Evolutionary conservation across 2,888 invertebrate species (phyloP).

Genomic region (Scaptomyza tumidula): DNA sequence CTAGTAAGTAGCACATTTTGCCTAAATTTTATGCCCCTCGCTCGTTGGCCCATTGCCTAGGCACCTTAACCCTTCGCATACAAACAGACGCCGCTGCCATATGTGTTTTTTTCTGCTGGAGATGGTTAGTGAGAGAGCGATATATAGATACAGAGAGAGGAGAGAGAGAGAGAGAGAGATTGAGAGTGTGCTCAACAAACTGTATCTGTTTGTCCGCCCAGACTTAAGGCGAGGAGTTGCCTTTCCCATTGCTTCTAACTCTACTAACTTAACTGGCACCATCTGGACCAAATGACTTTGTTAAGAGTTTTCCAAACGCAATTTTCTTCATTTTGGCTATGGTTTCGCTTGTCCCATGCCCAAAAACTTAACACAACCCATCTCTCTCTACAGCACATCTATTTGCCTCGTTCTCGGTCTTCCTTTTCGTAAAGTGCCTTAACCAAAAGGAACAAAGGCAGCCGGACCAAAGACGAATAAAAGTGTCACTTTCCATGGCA

Average conservation of each 20-base stretch:
- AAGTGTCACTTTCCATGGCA: conserved; percentile 82
- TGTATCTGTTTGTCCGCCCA: conserved; percentile 37
- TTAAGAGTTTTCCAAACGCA: conserved; percentile 80
- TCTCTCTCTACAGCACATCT: background rate
- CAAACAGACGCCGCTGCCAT: conserved; percentile 58
- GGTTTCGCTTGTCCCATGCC: conserved; percentile 16
- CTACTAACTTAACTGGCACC: conserved; percentile 72
- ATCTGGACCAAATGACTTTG: conserved; percentile 79
- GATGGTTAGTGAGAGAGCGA: background rate
- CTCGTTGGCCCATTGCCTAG: conserved; percentile 13
- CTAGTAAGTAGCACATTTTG: conserved; percentile 63
- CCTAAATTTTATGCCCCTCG: conserved; percentile 54
- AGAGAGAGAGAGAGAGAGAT: background rate
- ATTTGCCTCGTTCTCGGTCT: background rate
- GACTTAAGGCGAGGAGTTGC: conserved; percentile 26
- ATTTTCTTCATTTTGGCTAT: conserved; percentile 70
- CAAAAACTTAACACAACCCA: conserved; percentile 34
- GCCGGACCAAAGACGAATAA: conserved; percentile 65
- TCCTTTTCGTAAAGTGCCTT: conserved; percentile 26
- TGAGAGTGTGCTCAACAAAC: conserved; percentile 22
- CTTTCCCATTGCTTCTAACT: conserved; percentile 17
- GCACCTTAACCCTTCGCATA: conserved; percentile 70
- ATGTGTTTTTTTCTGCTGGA: conserved; percentile 58
- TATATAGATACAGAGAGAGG: background rate
- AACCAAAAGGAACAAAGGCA: conserved; percentile 59